Evolutionary conservation across 1,140 invertebrate genomes (phyloP).

Genomic region (Mamestra configurata): DNA sequence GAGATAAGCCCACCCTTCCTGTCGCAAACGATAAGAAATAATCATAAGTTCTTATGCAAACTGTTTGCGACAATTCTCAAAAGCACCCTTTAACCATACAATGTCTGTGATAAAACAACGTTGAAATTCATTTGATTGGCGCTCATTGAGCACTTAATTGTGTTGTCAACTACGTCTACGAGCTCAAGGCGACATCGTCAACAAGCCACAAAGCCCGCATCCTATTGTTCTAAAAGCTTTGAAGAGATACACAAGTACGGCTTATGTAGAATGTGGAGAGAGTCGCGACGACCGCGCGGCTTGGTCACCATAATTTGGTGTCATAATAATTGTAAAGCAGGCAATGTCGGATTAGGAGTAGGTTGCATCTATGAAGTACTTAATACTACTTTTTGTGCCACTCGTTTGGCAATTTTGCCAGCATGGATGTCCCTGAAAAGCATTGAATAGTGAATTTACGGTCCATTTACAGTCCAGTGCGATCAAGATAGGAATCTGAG

Average conservation of each 20-base stretch:
- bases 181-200: conserved; percentile 55
- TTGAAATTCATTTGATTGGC: conserved; percentile 59
- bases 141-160: conserved; percentile 72
- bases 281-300: conserved; percentile 53
- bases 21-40: conserved; percentile 53
- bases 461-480: conserved; percentile 28
- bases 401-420: neutral
- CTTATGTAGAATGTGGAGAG: conserved; percentile 50
- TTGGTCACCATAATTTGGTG: conserved; percentile 15
- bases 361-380: neutral
- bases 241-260: conserved; percentile 61
- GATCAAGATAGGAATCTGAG: conserved; percentile 42
- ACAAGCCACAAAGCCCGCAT: conserved; percentile 74
- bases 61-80: neutral
- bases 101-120: conserved; percentile 19
- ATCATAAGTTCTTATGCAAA: conserved; percentile 17
- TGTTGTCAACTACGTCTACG: conserved; percentile 67
- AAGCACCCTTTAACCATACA: conserved; percentile 27
- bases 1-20: conserved; percentile 39
- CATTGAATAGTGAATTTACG: conserved; percentile 4
- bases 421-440: neutral
- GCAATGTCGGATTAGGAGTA: neutral
- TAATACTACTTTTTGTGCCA: neutral
- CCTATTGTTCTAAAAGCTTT: conserved; percentile 76
- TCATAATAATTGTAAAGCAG: neutral